Evolutionary conservation across 2,888 invertebrate genomes (phyloP).

Genomic region (Eupithecia subumbrata): DNA sequence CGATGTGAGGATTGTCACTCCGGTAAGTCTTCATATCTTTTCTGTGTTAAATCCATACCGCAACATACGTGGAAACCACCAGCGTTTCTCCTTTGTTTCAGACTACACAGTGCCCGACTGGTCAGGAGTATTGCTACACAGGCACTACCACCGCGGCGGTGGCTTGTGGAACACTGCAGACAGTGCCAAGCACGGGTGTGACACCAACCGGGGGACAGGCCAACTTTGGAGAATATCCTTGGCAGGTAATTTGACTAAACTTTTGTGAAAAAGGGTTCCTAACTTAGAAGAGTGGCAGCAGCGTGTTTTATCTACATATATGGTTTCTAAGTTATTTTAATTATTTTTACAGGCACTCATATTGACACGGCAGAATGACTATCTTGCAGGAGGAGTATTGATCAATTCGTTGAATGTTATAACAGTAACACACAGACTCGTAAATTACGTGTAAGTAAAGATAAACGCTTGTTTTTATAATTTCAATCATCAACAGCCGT

Average conservation of each 20-base stretch:
- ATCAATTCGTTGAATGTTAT: slow-evolving; percentile 87
- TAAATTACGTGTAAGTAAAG: slow-evolving; percentile 82
- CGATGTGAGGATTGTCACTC: slow-evolving; percentile 85
- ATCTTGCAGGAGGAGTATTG: slow-evolving; percentile 89
- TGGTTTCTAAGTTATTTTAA: background rate
- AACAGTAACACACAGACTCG: slow-evolving; percentile 89
- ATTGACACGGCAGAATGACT: slow-evolving; percentile 84
- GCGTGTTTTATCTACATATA: no score
- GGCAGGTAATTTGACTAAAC: slow-evolving; percentile 84
- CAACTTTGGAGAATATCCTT: slow-evolving; percentile 88
- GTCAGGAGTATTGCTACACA: slow-evolving; percentile 76
- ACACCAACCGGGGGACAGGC: slow-evolving; percentile 82
- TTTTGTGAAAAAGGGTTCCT: background rate
- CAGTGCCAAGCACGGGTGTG: slow-evolving; percentile 63
- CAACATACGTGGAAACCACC: slow-evolving; percentile 11
- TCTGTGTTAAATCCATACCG: background rate
- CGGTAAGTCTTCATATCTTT: slow-evolving; percentile 66
- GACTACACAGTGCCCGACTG: slow-evolving; percentile 64
- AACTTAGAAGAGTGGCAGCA: no score
- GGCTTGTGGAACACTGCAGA: slow-evolving; percentile 76
- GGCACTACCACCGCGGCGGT: slow-evolving; percentile 50
- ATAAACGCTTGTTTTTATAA: background rate
- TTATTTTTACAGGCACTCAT: slow-evolving; percentile 76
- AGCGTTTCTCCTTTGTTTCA: slow-evolving; percentile 32
- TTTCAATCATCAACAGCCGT: background rate